phyloP scores from a whole-genome alignment of 2,113 vertebrate species.

The Lamprologus callipterus region DNA sequence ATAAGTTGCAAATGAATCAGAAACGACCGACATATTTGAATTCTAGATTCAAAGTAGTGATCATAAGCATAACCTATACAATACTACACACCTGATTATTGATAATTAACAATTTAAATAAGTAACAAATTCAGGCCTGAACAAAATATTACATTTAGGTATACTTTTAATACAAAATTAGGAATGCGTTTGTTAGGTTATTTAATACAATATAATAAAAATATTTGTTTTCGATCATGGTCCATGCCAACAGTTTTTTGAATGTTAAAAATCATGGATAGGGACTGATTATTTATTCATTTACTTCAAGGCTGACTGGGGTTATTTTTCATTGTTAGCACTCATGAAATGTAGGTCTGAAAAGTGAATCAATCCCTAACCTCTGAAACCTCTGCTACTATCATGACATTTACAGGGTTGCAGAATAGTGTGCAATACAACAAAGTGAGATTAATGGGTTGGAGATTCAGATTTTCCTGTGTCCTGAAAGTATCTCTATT shows the following conservation, averaged over 20 bases:
- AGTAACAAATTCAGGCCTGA: neutral
- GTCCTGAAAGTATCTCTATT: neutral
- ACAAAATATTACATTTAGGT: neutral
- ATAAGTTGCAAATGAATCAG: neutral
- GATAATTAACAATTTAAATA: neutral
- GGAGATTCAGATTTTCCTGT: neutral
- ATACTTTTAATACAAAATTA: neutral
- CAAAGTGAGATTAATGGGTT: neutral
- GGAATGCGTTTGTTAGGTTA: neutral
- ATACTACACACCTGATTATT: neutral
- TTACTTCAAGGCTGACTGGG: neutral
- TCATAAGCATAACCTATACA: neutral
- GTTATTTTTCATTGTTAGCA: neutral
- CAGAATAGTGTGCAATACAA: neutral
- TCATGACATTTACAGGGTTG: neutral
- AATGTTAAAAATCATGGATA: neutral
- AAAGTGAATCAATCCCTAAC: neutral
- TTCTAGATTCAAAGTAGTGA: neutral
- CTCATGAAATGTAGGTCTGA: neutral
- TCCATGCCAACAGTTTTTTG: neutral
- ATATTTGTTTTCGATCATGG: neutral
- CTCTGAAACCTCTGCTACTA: neutral
- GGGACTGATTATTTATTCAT: neutral
- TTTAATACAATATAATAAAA: neutral
- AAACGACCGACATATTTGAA: neutral